These are phyloP conservation scores for Phrynosoma platyrhinos DNA, from an alignment of 2,113 vertebrate genomes.

Conservation along the genomic window DNA sequence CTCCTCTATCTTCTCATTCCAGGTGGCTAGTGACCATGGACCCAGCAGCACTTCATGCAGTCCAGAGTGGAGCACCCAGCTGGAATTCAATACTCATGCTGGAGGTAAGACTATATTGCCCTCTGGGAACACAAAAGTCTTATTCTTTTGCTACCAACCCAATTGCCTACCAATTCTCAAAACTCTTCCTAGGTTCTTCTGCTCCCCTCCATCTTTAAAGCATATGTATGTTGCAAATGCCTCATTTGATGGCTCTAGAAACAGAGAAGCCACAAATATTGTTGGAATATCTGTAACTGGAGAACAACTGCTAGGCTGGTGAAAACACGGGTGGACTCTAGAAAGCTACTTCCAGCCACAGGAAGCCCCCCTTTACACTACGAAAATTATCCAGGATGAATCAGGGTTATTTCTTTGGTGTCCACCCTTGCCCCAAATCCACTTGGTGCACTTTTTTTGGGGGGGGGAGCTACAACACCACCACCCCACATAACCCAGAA, in stretches of 20 bases:
- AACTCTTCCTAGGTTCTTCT: background rate
- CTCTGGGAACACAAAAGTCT: background rate
- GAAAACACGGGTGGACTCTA: background rate
- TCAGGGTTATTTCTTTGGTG: no score
- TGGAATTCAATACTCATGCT: constrained; percentile 86
- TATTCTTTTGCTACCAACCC: background rate
- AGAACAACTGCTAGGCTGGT: background rate
- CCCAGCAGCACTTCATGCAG: constrained; percentile 93
- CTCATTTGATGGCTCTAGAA: background rate
- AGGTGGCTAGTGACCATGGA: constrained; percentile 89
- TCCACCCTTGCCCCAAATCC: no score
- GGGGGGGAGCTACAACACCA: no score
- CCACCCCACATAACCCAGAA: no score
- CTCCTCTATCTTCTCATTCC: constrained; percentile 45
- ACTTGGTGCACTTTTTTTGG: no score
- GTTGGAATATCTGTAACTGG: background rate
- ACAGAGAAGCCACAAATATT: background rate
- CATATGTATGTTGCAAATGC: background rate
- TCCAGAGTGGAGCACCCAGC: constrained; percentile 92
- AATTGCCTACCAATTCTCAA: background rate
- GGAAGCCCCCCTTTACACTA: background rate
- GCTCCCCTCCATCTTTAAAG: background rate
- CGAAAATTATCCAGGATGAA: no score
- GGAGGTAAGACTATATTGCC: constrained; percentile 79
- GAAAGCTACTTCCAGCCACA: background rate